Evolutionary conservation across 2,888 invertebrate genomes (phyloP).

Genomic region (Synergus itoensis): DNA sequence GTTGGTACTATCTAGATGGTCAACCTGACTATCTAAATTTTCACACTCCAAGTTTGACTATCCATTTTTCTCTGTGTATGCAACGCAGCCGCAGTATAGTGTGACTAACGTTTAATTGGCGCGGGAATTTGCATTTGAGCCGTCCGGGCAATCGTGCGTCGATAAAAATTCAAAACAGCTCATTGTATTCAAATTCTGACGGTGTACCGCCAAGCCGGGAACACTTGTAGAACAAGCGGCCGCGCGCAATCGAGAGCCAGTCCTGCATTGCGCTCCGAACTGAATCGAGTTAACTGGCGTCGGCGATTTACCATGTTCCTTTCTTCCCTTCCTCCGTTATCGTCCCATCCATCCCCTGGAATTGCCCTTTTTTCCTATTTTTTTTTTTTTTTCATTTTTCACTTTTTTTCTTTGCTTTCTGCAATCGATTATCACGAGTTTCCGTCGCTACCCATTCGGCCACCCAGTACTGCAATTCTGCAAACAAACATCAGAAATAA

Average conservation of each 20-base stretch:
- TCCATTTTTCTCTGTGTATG: too few relatives aligned
- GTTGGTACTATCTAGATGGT: too few relatives aligned
- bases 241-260: conserved; percentile 50
- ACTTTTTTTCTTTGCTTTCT: conserved; percentile 2
- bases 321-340: conserved; percentile 46
- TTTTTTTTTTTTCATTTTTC: conserved; percentile 43
- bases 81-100: conserved; percentile 51
- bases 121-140: conserved; percentile 66
- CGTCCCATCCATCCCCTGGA: conserved; percentile 4
- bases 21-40: too few relatives aligned
- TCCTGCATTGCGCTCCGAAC: conserved; percentile 50
- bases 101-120: conserved; percentile 72
- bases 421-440: conserved; percentile 31
- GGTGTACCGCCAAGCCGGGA: conserved; percentile 62
- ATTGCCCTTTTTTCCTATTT: conserved; percentile 34
- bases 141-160: conserved; percentile 63
- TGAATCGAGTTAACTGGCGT: conserved; percentile 56
- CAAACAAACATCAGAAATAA: neutral
- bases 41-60: too few relatives aligned
- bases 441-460: neutral
- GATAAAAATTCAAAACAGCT: conserved; percentile 76
- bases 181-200: conserved; percentile 76
- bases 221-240: conserved; percentile 70
- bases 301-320: conserved; percentile 54
- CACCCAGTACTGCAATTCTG: neutral